Conservation (phyloP, 2,888 invertebrate genomes). For the Blastobasis lacticolella region DNA sequence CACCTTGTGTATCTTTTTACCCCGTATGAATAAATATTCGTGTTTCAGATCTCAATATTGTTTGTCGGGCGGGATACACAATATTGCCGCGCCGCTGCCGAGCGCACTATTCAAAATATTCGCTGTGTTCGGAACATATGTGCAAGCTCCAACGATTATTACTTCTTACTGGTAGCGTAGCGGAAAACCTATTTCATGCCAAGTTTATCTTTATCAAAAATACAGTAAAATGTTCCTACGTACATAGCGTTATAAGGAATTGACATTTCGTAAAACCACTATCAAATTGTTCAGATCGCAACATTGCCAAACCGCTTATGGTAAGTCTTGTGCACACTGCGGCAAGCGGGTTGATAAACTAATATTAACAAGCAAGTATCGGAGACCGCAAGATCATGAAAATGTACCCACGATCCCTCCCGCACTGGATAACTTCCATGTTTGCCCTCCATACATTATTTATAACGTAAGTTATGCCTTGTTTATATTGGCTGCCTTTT, state of each 20-base stretch:
- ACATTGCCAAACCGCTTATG: background rate
- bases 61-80: conserved; percentile 36
- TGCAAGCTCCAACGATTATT: conserved; percentile 61
- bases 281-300: too few species aligned
- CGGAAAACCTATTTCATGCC: background rate
- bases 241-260: background rate
- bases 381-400: conserved; percentile 70
- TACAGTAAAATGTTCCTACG: background rate
- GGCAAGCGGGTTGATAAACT: conserved; percentile 60
- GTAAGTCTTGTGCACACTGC: conserved; percentile 5
- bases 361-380: conserved; percentile 66
- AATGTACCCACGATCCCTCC: conserved; percentile 61
- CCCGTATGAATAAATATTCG: conserved; percentile 47
- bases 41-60: conserved; percentile 55
- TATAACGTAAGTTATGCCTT: conserved; percentile 59
- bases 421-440: conserved; percentile 60
- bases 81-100: conserved; percentile 30
- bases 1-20: conserved; percentile 12
- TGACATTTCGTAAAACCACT: background rate
- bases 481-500: conserved; percentile 57
- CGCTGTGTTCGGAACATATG: conserved; percentile 44
- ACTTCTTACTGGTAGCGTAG: conserved; percentile 29
- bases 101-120: conserved; percentile 43
- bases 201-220: background rate
- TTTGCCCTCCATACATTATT: conserved; percentile 67